These are phyloP conservation scores for Drosophila nannoptera DNA, from an alignment of 1,140 invertebrate genomes.

Conservation along the genomic window DNA sequence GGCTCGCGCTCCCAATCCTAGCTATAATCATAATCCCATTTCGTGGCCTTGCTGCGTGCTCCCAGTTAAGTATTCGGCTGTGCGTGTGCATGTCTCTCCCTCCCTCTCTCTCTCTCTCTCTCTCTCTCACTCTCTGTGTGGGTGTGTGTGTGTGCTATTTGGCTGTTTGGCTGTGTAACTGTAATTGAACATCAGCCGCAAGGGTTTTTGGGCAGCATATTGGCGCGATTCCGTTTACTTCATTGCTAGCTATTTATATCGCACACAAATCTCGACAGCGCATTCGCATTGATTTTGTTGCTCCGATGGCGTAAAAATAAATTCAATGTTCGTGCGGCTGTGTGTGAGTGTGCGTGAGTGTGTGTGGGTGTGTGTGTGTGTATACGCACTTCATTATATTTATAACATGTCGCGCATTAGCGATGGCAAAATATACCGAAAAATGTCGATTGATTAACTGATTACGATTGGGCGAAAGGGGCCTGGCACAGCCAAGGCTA, in stretches of 20 bases:
- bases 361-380: conserved; percentile 1
- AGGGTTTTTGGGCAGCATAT: conserved; percentile 57
- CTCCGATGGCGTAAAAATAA: conserved; percentile 38
- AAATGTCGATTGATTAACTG: conserved; percentile 17
- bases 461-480: neutral
- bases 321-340: conserved; percentile 10
- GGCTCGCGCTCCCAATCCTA: conserved; percentile 4
- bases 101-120: no score
- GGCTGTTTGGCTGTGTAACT: conserved; percentile 15
- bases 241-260: conserved; percentile 40
- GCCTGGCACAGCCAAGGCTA: neutral
- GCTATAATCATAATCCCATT: conserved; percentile 38
- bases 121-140: no score
- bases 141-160: conserved; percentile 16
- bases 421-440: conserved; percentile 24
- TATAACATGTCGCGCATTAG: conserved; percentile 24
- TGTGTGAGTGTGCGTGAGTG: neutral
- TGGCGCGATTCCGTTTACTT: conserved; percentile 44
- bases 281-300: conserved; percentile 41
- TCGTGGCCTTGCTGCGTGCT: conserved; percentile 44
- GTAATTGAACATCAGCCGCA: conserved; percentile 60
- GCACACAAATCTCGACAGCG: conserved; percentile 33
- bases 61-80: conserved; percentile 18
- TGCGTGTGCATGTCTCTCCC: neutral
- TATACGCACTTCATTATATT: conserved; percentile 25